Percentiles rank a stretch among this genome's conserved stretches.
These are phyloP conservation scores for Onychomys leucogaster DNA, from an alignment of 2,797 vertebrate genomes.

Conservation along the genomic window DNA sequence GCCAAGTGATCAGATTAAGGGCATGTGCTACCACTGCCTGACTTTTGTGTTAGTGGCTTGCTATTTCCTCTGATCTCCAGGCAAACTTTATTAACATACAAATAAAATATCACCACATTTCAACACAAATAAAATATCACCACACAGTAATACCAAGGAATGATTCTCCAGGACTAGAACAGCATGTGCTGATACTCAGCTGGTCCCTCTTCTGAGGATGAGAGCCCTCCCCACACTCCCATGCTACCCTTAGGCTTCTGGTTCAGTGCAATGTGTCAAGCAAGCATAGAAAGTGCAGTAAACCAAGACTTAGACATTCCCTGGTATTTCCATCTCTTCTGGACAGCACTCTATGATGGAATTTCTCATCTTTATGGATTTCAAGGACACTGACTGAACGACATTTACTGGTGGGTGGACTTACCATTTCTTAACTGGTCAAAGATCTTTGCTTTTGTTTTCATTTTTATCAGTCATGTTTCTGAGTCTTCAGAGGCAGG, in stretches of 20 bases:
- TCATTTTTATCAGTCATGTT: background rate
- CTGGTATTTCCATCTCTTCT: background rate
- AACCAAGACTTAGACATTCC: background rate
- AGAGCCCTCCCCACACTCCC: background rate
- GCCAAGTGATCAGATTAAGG: too few relatives aligned
- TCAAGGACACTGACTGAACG: background rate
- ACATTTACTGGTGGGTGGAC: background rate
- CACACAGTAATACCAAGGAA: background rate
- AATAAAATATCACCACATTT: too few relatives aligned
- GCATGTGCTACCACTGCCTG: too few relatives aligned
- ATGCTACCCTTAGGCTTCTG: background rate
- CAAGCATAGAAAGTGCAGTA: background rate
- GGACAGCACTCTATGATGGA: background rate
- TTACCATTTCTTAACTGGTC: background rate
- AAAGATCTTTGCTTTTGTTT: background rate
- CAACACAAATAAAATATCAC: too few relatives aligned
- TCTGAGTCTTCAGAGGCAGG: background rate
- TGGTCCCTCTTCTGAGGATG: background rate
- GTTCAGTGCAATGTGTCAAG: background rate
- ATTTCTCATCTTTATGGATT: background rate
- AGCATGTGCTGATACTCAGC: background rate
- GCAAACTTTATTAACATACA: too few relatives aligned
- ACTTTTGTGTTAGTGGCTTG: too few relatives aligned
- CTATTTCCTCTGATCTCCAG: too few relatives aligned
- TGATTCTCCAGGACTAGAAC: background rate